A percentile compares a stretch with the other conserved stretches of the same genome.
These are phyloP conservation scores for Trichosurus vulpecula DNA, from an alignment of 2,797 vertebrate species.

Conservation along the genomic window DNA sequence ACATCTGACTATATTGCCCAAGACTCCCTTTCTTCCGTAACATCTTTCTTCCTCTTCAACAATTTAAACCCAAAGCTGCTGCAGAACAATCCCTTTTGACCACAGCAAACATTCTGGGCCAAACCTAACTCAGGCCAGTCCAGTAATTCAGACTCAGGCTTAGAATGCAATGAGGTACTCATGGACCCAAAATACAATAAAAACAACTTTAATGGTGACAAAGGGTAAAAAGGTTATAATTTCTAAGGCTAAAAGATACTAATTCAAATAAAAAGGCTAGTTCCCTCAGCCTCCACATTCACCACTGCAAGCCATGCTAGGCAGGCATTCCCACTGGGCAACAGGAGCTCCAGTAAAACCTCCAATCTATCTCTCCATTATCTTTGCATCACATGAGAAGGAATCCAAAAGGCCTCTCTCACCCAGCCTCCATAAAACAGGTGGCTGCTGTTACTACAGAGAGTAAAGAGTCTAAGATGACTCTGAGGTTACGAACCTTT, in stretches of 20 bases:
- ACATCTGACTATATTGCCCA: neutral
- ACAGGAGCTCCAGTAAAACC: neutral
- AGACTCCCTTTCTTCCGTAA: neutral
- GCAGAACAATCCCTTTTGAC: neutral
- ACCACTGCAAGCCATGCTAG: neutral
- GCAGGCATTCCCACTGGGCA: neutral
- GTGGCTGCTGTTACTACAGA: neutral
- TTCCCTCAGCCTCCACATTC: neutral
- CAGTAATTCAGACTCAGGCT: neutral
- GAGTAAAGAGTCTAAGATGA: neutral
- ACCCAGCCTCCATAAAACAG: neutral
- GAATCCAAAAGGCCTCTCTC: neutral
- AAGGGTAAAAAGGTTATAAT: too few relatives aligned
- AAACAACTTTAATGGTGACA: neutral
- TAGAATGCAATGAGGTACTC: neutral
- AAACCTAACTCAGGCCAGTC: neutral
- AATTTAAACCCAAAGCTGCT: neutral
- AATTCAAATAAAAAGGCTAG: neutral
- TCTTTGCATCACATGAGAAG: neutral
- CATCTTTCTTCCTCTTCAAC: neutral
- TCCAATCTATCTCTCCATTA: too few relatives aligned
- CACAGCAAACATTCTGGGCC: neutral
- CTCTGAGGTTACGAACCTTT: neutral
- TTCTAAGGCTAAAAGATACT: neutral
- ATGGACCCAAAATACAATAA: neutral